phyloP scores from a whole-genome alignment of 2,113 vertebrate genomes.

The Murina feae region DNA sequence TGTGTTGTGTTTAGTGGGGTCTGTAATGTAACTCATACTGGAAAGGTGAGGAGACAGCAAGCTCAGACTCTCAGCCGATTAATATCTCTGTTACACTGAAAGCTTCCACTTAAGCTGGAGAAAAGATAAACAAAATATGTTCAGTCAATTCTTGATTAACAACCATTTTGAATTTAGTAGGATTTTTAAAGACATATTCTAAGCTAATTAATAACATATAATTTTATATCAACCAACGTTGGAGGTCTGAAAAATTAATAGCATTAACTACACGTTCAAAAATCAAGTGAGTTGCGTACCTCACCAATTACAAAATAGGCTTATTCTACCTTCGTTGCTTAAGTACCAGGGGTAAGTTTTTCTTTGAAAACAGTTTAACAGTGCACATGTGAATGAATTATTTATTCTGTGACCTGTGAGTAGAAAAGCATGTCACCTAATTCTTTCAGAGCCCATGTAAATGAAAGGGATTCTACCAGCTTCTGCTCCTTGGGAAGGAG shows the following conservation, averaged over 20 bases:
- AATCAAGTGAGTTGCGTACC: not conserved
- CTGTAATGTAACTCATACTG: slow-evolving; percentile 65
- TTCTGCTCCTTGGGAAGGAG: not conserved
- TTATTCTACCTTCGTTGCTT: not conserved
- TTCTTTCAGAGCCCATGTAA: not conserved
- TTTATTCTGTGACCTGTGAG: not conserved
- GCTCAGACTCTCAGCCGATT: slow-evolving; percentile 37
- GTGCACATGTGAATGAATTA: not conserved
- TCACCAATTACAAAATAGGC: not conserved
- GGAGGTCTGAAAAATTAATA: not conserved
- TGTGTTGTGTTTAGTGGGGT: slow-evolving; percentile 65
- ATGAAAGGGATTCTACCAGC: not conserved
- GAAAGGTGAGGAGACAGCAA: slow-evolving; percentile 59
- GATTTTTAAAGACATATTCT: not conserved
- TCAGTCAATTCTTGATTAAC: not conserved
- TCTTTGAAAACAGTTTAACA: not conserved
- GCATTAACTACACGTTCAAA: not conserved
- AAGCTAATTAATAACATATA: not conserved
- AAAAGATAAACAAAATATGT: not conserved
- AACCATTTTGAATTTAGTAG: not conserved
- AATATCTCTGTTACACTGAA: not conserved
- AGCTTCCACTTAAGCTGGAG: not conserved
- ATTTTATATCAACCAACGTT: not conserved
- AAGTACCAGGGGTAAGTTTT: not conserved
- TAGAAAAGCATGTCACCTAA: not conserved